phyloP scores from a whole-genome alignment of 1,140 invertebrate genomes.

The Pseudomyrmex gracilis region DNA sequence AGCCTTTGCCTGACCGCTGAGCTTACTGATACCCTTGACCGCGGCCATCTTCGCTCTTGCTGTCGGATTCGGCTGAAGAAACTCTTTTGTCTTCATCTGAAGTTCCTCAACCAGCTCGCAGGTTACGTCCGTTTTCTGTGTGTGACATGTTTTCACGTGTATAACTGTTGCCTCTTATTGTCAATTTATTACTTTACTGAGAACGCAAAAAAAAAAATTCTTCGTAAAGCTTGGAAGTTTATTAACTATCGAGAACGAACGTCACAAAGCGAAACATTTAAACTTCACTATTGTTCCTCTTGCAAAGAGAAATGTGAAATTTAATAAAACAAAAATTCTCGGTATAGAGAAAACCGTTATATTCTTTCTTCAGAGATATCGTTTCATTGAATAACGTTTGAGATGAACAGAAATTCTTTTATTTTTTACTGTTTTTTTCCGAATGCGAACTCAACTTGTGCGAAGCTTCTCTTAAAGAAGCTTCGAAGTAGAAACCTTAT shows the following conservation, averaged over 20 bases:
- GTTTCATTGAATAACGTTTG: background rate
- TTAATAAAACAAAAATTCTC: background rate
- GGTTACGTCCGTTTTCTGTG: constrained; percentile 97
- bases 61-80: constrained; percentile 99
- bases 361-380: background rate
- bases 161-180: constrained; percentile 13
- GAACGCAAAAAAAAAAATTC: background rate
- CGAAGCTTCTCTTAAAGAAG: background rate
- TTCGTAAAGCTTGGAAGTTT: background rate
- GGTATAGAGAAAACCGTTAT: background rate
- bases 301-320: background rate
- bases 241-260: constrained; percentile 4
- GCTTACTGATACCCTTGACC: constrained; percentile 95
- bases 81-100: constrained; percentile 98
- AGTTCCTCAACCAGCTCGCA: constrained; percentile 98
- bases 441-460: too few relatives aligned
- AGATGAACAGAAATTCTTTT: background rate
- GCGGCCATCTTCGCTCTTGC: constrained; percentile 98
- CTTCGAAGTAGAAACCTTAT: background rate
- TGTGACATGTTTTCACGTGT: background rate
- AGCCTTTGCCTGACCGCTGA: constrained; percentile 95
- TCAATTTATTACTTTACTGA: constrained; percentile 8
- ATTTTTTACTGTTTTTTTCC: background rate
- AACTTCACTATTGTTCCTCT: background rate
- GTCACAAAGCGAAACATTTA: background rate